These are phyloP conservation scores for Pardalotus punctatus DNA, from an alignment of 2,113 vertebrate genomes.

Conservation along the genomic window DNA sequence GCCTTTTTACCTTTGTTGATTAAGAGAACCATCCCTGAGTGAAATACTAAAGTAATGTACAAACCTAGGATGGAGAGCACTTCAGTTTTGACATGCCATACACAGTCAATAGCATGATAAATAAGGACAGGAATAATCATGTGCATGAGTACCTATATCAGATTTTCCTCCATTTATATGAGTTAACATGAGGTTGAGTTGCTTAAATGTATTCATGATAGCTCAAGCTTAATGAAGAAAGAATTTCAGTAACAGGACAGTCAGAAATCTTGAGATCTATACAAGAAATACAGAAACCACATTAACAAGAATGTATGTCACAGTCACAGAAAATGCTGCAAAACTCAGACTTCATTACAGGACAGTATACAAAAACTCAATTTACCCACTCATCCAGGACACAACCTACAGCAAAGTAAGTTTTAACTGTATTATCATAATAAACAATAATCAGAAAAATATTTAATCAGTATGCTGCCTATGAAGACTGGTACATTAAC, in stretches of 20 bases:
- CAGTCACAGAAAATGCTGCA: not conserved
- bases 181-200: not conserved
- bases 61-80: not conserved
- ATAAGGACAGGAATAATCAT: not conserved
- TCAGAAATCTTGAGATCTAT: not conserved
- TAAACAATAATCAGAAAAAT: not conserved
- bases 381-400: not conserved
- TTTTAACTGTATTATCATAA: not conserved
- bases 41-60: not conserved
- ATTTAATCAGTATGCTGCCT: not conserved
- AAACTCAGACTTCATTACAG: not conserved
- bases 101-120: not conserved
- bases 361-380: not conserved
- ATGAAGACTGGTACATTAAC: not conserved
- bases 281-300: not conserved
- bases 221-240: not conserved
- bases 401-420: not conserved
- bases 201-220: not conserved
- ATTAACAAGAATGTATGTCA: not conserved
- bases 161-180: not conserved
- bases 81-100: not conserved
- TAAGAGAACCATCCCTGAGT: not conserved
- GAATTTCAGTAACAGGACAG: not conserved
- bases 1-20: not conserved
- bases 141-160: rapidly evolving